These are phyloP conservation scores for Ornithorhynchus anatinus DNA, from an alignment of 2,113 vertebrate species.

Conservation along the genomic window DNA sequence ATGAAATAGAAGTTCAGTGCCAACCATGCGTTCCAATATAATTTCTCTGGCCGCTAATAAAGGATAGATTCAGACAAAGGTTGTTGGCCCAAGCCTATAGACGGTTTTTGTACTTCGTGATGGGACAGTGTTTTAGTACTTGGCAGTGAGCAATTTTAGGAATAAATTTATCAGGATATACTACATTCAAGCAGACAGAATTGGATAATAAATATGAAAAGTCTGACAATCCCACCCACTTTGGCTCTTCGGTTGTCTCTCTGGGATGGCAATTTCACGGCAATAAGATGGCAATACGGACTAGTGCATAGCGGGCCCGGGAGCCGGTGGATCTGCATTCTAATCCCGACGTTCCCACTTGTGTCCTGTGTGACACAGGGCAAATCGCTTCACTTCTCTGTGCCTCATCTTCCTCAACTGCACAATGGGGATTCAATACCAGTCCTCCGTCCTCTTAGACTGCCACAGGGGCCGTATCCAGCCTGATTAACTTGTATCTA, in stretches of 20 bases:
- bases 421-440: no score
- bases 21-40: constrained; percentile 5
- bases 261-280: constrained; percentile 1
- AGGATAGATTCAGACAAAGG: constrained; percentile 11
- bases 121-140: constrained; percentile 41
- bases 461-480: no score
- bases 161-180: constrained; percentile 49
- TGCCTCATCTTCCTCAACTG: no score
- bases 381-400: no score
- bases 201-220: constrained; percentile 50
- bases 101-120: constrained; percentile 46
- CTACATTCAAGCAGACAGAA: constrained; percentile 46
- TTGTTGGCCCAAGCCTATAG: constrained; percentile 27
- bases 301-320: no score
- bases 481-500: no score
- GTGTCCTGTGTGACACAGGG: no score
- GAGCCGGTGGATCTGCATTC: no score
- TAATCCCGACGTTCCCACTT: no score
- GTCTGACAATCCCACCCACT: constrained; percentile 42
- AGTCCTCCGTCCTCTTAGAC: no score
- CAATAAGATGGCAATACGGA: no score
- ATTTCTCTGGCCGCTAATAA: constrained; percentile 6
- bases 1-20: neutral
- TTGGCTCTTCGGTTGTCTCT: constrained; percentile 15
- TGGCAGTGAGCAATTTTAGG: constrained; percentile 31